A percentile compares a stretch with the other conserved stretches of the same genome.
Conservation (phyloP, 2,888 invertebrate genomes). For the Amiota minor region DNA sequence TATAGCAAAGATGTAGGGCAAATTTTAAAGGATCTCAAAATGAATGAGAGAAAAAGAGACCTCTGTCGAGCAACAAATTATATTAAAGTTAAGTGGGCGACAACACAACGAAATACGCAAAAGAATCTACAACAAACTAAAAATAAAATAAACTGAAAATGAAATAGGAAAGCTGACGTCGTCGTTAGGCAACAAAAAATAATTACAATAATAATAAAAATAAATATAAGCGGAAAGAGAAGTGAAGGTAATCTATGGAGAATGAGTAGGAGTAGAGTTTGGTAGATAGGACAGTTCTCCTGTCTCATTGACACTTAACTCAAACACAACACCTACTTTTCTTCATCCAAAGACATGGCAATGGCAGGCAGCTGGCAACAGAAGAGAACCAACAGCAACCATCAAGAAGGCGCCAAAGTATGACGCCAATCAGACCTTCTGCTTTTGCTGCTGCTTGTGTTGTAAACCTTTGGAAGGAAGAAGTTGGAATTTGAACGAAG, state of each 20-base stretch:
- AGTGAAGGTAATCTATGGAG: not conserved
- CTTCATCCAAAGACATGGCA: too few species aligned
- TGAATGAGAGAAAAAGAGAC: slow-evolving; percentile 22
- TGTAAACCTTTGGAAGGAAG: not conserved
- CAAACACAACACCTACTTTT: too few species aligned
- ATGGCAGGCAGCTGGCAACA: not conserved
- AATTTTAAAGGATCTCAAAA: not conserved
- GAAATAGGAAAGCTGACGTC: not conserved
- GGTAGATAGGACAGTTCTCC: not conserved
- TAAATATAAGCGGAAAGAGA: not conserved
- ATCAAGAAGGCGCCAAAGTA: too few species aligned
- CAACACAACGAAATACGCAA: slow-evolving; percentile 18
- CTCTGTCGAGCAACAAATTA: slow-evolving; percentile 47
- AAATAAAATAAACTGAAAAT: not conserved
- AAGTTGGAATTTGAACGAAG: not conserved
- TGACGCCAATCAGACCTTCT: not conserved
- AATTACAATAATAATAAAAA: not conserved
- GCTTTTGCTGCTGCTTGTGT: too few species aligned
- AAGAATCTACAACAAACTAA: slow-evolving; percentile 47
- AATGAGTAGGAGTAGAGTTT: not conserved
- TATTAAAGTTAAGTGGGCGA: slow-evolving; percentile 18
- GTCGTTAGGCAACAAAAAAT: slow-evolving; percentile 3
- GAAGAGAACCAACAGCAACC: not conserved
- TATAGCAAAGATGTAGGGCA: slow-evolving; percentile 44
- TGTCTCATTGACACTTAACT: too few species aligned